Conservation (phyloP, 2,113 vertebrate genomes). For the Daphoenositta chrysoptera region DNA sequence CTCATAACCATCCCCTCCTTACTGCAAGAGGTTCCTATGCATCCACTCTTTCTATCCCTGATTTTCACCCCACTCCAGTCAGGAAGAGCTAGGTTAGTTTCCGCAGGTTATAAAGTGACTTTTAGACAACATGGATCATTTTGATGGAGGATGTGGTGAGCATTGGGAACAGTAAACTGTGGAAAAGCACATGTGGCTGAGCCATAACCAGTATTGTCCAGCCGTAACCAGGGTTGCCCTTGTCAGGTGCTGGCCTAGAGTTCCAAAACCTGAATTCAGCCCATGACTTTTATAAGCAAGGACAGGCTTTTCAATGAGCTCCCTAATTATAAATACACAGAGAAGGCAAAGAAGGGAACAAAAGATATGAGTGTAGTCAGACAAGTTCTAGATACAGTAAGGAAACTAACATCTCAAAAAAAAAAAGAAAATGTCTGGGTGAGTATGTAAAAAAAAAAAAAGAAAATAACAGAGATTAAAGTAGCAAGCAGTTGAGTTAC, state of each 20-base stretch:
- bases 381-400: neutral
- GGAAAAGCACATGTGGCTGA: neutral
- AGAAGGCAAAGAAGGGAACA: neutral
- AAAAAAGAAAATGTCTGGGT: rapidly evolving
- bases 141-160: neutral
- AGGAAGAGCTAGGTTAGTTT: neutral
- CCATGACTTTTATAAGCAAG: neutral
- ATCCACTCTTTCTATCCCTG: neutral
- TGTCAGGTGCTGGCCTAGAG: neutral
- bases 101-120: neutral
- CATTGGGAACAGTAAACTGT: neutral
- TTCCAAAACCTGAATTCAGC: neutral
- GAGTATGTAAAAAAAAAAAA: neutral
- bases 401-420: neutral
- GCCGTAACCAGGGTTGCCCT: neutral
- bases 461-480: neutral
- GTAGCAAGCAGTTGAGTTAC: neutral
- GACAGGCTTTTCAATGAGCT: neutral
- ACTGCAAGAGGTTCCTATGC: neutral
- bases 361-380: neutral
- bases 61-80: neutral
- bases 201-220: neutral
- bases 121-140: neutral
- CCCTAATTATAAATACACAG: neutral
- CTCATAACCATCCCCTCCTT: neutral